Percentiles rank a stretch among this genome's conserved stretches.
phyloP scores from a whole-genome alignment of 2,113 vertebrate species.

The Sinocyclocheilus anshuiensis region DNA sequence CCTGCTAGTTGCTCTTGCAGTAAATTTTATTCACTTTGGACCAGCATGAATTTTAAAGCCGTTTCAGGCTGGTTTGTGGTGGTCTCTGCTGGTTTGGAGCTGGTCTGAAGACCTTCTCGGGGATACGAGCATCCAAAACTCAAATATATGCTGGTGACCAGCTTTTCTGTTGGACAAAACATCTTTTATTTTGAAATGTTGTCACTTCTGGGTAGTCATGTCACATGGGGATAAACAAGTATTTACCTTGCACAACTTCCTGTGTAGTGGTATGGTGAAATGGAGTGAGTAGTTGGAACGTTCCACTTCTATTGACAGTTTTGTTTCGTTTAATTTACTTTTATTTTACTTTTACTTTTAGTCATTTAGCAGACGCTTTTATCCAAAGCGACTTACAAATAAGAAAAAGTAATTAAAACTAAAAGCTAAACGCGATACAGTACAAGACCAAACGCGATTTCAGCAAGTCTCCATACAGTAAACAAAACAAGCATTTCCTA shows the following conservation, averaged over 20 bases:
- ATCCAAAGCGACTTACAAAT: too few species aligned
- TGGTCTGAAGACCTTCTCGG: not conserved
- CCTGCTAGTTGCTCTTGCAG: not conserved
- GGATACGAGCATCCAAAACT: not conserved
- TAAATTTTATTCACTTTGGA: not conserved
- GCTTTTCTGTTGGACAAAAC: not conserved
- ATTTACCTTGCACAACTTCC: not conserved
- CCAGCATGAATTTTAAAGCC: not conserved
- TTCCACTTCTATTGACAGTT: not conserved
- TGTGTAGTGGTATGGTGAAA: not conserved
- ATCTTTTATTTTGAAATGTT: not conserved
- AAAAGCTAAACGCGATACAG: too few species aligned
- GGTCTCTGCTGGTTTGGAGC: not conserved
- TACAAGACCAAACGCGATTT: too few species aligned
- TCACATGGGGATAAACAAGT: not conserved
- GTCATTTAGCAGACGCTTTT: too few species aligned
- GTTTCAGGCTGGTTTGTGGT: not conserved
- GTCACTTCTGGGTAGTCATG: not conserved
- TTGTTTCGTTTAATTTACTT: not conserved
- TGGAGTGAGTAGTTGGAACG: not conserved
- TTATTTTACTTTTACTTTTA: too few species aligned
- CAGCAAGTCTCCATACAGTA: too few species aligned
- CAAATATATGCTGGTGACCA: not conserved
- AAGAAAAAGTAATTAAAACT: too few species aligned
- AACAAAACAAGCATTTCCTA: too few species aligned